Percentiles rank a stretch among this genome's conserved stretches.
Conservation (phyloP, 2,888 invertebrate genomes). For the Papilio elwesi region DNA sequence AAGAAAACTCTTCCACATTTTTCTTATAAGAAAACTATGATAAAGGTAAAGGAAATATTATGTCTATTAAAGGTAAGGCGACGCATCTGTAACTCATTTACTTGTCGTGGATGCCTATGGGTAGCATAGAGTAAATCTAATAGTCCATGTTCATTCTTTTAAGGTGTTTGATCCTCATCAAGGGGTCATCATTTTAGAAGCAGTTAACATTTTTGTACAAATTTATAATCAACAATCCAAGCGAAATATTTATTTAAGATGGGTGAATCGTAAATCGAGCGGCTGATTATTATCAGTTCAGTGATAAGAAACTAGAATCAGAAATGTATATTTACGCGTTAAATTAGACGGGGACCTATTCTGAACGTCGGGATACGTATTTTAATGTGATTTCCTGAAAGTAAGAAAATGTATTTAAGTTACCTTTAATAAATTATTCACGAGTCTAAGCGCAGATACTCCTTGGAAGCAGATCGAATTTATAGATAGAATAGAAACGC, state of each 20-base stretch:
- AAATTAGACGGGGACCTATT: background rate
- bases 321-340: background rate
- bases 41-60: too few species aligned
- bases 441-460: constrained; percentile 5
- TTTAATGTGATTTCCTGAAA: constrained; percentile 15
- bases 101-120: too few species aligned
- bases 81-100: too few species aligned
- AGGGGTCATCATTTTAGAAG: too few species aligned
- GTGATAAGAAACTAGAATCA: background rate
- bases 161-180: too few species aligned
- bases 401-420: constrained; percentile 7
- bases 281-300: background rate
- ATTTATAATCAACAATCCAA: too few species aligned
- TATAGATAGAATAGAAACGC: background rate
- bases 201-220: too few species aligned
- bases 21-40: too few species aligned
- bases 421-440: constrained; percentile 26
- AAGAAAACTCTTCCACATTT: too few species aligned
- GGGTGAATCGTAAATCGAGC: background rate
- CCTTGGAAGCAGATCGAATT: background rate
- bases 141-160: too few species aligned
- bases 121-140: too few species aligned
- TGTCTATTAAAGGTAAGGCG: too few species aligned
- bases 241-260: background rate
- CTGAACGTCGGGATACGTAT: background rate